phyloP scores from a whole-genome alignment of 2,113 vertebrate genomes.

The Stictonetta naevosa region DNA sequence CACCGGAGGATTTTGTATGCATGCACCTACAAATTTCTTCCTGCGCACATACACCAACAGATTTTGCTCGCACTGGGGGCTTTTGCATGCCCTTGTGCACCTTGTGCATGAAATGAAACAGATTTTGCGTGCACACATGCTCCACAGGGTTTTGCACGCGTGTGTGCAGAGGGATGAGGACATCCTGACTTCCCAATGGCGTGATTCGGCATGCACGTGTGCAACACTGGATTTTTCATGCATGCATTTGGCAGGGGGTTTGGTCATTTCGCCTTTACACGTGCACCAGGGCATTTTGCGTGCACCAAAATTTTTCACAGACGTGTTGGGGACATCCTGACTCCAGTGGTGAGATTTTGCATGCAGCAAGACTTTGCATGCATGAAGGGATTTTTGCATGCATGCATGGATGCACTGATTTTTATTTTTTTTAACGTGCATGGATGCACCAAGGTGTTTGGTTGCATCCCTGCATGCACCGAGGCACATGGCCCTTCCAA shows the following conservation, averaged over 20 bases:
- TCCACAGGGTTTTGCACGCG: no score
- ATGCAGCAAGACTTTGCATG: neutral
- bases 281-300: no score
- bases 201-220: no score
- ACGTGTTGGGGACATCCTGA: neutral
- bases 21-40: neutral
- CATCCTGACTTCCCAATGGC: no score
- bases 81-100: no score
- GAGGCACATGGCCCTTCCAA: neutral
- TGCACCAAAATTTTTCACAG: accelerated
- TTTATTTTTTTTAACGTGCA: neutral
- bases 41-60: neutral
- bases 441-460: accelerated
- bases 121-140: no score
- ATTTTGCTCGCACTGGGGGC: no score
- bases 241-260: no score
- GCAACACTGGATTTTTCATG: no score
- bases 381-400: neutral
- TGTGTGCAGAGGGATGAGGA: no score
- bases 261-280: neutral
- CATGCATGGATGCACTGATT: accelerated
- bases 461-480: neutral
- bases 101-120: no score
- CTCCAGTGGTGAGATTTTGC: neutral
- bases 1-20: neutral